Evolutionary conservation across 2,888 invertebrate genomes (phyloP).

Genomic region (Podabrus alpinus): DNA sequence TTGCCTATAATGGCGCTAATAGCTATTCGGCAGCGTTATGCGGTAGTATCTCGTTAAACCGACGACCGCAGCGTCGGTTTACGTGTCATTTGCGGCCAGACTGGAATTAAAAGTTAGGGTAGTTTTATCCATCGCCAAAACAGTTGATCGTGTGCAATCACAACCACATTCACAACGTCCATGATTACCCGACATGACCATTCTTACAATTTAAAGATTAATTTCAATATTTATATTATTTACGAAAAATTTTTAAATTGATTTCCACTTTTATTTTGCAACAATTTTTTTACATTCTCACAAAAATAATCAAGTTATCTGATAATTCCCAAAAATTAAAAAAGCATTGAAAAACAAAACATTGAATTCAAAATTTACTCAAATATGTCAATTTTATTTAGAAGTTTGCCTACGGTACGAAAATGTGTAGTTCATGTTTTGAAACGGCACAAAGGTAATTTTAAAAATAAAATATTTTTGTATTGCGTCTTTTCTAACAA

Average conservation of each 20-base stretch:
- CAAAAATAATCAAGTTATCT: not conserved
- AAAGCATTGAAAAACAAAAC: too few relatives aligned
- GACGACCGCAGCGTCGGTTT: conserved; percentile 52
- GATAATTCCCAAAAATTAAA: too few relatives aligned
- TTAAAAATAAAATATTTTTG: not conserved
- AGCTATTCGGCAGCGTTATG: conserved; percentile 53
- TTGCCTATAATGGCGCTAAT: conserved; percentile 54
- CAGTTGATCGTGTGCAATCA: conserved; percentile 40
- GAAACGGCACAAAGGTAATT: not conserved
- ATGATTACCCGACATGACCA: conserved; percentile 28
- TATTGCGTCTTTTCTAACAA: not conserved
- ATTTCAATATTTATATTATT: conserved; percentile 16
- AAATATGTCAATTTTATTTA: not conserved
- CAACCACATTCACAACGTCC: conserved; percentile 18
- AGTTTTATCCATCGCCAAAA: conserved; percentile 47
- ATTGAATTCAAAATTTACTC: not conserved
- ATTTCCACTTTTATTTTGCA: too few relatives aligned
- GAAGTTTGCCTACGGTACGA: not conserved
- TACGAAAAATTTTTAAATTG: not conserved
- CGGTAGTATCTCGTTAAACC: conserved; percentile 55
- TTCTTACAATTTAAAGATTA: conserved; percentile 24
- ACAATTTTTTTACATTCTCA: too few relatives aligned
- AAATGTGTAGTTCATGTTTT: not conserved
- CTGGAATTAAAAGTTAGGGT: conserved; percentile 54
- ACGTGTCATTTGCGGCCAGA: conserved; percentile 54